These are phyloP conservation scores for Drosophila orena DNA, from an alignment of 1,140 invertebrate species.

Conservation along the genomic window DNA sequence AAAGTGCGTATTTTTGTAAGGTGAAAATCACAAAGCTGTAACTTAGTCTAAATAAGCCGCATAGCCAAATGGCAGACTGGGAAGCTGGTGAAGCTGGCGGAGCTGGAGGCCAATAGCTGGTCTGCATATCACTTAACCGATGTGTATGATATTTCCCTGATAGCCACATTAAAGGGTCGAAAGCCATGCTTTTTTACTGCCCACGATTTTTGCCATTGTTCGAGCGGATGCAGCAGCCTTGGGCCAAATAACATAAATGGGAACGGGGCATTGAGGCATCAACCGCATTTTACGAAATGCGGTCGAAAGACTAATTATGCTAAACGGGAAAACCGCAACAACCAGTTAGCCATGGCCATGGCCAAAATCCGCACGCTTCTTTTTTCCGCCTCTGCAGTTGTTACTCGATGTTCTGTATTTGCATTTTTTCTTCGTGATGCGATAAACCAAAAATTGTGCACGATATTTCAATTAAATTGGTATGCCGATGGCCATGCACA, in stretches of 20 bases:
- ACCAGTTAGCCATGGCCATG: constrained; percentile 74
- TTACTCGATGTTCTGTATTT: not conserved
- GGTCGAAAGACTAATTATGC: constrained; percentile 79
- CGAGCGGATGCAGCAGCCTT: not conserved
- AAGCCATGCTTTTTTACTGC: constrained; percentile 12
- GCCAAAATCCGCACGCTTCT: constrained; percentile 25
- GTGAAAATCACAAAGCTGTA: no score
- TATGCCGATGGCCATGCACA: constrained; percentile 28
- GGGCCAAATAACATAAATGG: not conserved
- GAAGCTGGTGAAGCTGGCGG: no score
- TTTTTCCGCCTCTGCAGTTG: constrained; percentile 8
- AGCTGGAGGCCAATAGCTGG: no score
- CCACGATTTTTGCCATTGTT: constrained; percentile 21
- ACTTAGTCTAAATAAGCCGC: no score
- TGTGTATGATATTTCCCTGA: not conserved
- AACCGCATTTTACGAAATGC: constrained; percentile 73
- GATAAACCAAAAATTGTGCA: constrained; percentile 71
- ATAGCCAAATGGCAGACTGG: no score
- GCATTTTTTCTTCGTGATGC: constrained; percentile 25
- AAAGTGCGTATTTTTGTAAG: no score
- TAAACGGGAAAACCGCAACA: constrained; percentile 75
- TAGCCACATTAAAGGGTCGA: constrained; percentile 4
- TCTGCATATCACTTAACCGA: not conserved
- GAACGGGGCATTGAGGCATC: constrained; percentile 18
- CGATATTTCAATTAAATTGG: constrained; percentile 77